These are phyloP conservation scores for Chaitophorus viminalis DNA, from an alignment of 2,888 invertebrate genomes.

Conservation along the genomic window DNA sequence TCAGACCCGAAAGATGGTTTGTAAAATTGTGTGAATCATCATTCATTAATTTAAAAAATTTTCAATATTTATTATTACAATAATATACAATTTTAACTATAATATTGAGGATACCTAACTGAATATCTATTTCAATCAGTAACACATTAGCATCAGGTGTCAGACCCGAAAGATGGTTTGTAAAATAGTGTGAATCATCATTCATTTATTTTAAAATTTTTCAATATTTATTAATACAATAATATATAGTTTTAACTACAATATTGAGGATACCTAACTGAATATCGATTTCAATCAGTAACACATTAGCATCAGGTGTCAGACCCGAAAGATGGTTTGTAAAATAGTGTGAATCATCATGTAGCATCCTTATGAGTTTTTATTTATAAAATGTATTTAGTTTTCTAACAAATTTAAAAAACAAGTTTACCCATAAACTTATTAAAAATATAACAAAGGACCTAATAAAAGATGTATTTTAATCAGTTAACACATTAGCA, in stretches of 20 bases:
- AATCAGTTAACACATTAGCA: background rate
- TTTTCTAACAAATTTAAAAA: too few species aligned
- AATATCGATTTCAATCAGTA: constrained; percentile 8
- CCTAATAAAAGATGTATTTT: too few species aligned
- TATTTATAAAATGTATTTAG: too few species aligned
- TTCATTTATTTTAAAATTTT: background rate
- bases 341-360: constrained; percentile 52
- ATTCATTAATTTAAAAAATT: background rate
- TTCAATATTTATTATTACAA: background rate
- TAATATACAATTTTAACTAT: background rate
- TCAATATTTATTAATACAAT: background rate
- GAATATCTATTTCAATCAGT: constrained; percentile 4
- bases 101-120: too few species aligned
- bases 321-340: constrained; percentile 62
- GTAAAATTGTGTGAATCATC: constrained; percentile 48
- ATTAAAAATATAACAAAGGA: too few species aligned
- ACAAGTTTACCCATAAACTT: too few species aligned
- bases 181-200: constrained; percentile 50
- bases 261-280: too few species aligned
- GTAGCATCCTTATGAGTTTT: too few species aligned
- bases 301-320: constrained; percentile 50
- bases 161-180: constrained; percentile 62
- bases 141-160: constrained; percentile 48
- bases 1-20: constrained; percentile 62
- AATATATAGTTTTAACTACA: background rate